Conservation (phyloP, 2,113 vertebrate species). For the Acanthisitta chloris region DNA sequence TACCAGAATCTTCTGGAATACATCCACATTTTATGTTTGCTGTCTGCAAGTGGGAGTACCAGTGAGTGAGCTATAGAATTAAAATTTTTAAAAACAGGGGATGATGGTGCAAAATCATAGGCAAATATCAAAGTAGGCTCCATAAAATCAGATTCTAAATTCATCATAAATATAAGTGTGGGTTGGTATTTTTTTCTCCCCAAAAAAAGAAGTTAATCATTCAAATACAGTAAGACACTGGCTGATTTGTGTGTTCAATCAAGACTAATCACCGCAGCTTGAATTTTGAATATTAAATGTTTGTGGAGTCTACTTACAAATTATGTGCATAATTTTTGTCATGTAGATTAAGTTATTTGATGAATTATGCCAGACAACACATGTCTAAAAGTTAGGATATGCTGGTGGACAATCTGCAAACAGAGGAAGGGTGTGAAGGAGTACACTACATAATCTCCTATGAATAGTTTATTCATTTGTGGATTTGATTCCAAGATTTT, state of each 20-base stretch:
- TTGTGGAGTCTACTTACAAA: conserved; percentile 17
- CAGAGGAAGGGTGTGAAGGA: neutral
- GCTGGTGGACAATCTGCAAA: neutral
- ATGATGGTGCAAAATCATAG: neutral
- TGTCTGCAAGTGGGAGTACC: neutral
- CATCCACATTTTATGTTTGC: neutral
- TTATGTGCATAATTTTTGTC: conserved; percentile 23
- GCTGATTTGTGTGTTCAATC: conserved; percentile 41
- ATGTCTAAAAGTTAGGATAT: neutral
- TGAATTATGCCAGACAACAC: neutral
- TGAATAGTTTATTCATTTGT: neutral
- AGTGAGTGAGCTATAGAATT: neutral
- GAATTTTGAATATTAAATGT: conserved; percentile 54
- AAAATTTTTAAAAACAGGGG: neutral
- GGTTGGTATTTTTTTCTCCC: neutral
- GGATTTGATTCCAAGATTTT: neutral
- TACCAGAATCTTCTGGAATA: neutral
- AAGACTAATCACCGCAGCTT: conserved; percentile 47
- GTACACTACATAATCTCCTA: neutral
- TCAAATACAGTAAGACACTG: neutral
- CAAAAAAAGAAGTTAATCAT: neutral
- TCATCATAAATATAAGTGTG: neutral
- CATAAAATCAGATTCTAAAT: neutral
- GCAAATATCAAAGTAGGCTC: neutral
- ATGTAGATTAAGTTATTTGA: neutral